Evolutionary conservation across 2,888 invertebrate species (phyloP), one percentile per base, ranked within the genome.

Genomic region (Esperia sulphurella): DNA sequence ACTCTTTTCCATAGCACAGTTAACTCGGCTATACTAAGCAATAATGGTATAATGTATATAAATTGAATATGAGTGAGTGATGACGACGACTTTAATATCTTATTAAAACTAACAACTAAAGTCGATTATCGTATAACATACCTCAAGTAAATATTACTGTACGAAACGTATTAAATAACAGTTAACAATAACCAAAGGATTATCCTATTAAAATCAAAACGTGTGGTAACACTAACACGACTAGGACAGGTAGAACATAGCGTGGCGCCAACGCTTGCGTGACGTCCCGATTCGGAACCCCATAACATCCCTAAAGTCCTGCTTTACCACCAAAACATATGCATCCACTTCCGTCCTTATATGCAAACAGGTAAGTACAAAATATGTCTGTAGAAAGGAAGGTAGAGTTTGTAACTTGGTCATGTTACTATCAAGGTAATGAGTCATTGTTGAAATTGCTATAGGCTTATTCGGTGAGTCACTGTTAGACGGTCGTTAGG

Each of bases 201-300:
- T 2, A 33, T 10, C 10, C 10, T 33, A 33, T 1, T 10, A 33
- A 33, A 33, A 8, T 10, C 2, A 33, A 33, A 33, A 7, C n/a
- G n/a, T 37, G 12, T 48, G 43, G 43, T 33, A 21, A 49, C 45
- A 41, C 30, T 43, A 45, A 30, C 33, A 33, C 10, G 33, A 21
- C 35, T 35, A 46, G n/a, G 46, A 48, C 64, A 64, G 63, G 79
- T 76, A 75, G 71, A 75, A 72, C 68, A 66, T 64, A 72, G 71
- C 58, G 65, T 71, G 82, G 75, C 78, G 79, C 77, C 76, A 66
- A 54, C 68, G 71, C 65, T 83, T 70, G 84, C 84, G 85, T 86
- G 85, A 78, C 77, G 60, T 67, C 63, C 61, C 53, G 59, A 55
- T 59, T 54, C 53, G 53, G 55, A 54, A 57, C 55, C 50, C 50